Evolutionary conservation across 2,888 invertebrate species (phyloP).

Genomic region (Euzetes globulus): DNA sequence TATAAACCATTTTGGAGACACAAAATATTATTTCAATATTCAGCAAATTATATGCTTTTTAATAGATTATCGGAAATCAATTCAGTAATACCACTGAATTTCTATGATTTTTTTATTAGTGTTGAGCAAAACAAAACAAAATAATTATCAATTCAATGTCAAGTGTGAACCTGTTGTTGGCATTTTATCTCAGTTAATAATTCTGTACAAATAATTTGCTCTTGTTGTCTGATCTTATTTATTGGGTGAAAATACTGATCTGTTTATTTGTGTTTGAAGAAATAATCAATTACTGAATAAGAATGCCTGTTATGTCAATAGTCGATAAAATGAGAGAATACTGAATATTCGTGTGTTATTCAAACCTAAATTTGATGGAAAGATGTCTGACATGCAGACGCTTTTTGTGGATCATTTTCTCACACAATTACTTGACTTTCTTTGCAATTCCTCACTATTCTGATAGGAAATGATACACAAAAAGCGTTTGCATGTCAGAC

Average conservation of each 20-base stretch:
- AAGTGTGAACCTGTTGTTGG: background rate
- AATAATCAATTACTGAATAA: background rate
- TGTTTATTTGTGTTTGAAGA: background rate
- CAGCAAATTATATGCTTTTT: background rate
- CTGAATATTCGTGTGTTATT: background rate
- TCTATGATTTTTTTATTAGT: background rate
- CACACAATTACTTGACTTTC: too few relatives aligned
- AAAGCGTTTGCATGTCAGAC: too few relatives aligned
- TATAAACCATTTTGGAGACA: background rate
- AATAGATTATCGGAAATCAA: conserved; percentile 1
- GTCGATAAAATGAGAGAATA: background rate
- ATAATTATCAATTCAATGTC: background rate
- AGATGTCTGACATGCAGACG: too few relatives aligned
- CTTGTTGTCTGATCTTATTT: background rate
- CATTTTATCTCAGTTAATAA: too few relatives aligned
- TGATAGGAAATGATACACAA: too few relatives aligned
- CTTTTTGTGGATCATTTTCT: too few relatives aligned
- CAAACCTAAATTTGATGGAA: too few relatives aligned
- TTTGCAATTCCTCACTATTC: too few relatives aligned
- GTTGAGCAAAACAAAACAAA: too few relatives aligned
- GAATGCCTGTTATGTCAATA: background rate
- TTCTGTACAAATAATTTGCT: too few relatives aligned
- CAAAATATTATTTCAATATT: background rate
- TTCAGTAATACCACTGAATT: too few relatives aligned
- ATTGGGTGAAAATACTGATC: background rate